Evolutionary conservation across 2,888 invertebrate species (phyloP).

Genomic region (Yponomeuta malinellus): DNA sequence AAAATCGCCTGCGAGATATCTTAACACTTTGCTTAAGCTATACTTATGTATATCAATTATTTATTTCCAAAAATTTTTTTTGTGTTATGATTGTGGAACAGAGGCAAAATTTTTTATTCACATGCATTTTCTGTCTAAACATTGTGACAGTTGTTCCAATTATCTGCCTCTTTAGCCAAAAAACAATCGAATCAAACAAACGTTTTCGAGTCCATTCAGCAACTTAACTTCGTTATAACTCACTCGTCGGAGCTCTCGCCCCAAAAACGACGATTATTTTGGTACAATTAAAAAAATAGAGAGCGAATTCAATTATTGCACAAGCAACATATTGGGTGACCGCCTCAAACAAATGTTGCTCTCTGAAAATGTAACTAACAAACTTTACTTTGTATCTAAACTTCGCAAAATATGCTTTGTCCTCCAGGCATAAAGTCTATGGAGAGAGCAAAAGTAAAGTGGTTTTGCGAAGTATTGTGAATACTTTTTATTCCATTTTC

Average conservation of each 20-base stretch:
- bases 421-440: slow-evolving; percentile 13
- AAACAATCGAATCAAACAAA: not conserved
- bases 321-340: slow-evolving; percentile 62
- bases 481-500: slow-evolving; percentile 63
- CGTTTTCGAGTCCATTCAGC: not conserved
- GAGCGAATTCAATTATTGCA: slow-evolving; percentile 62
- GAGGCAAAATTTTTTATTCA: no score
- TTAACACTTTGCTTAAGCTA: no score
- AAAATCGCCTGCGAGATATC: no score
- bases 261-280: slow-evolving; percentile 34
- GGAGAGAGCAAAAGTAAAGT: slow-evolving; percentile 19
- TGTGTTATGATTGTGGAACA: no score
- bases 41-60: no score
- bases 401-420: slow-evolving; percentile 29
- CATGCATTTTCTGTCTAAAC: not conserved
- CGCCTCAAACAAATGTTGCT: slow-evolving; percentile 72
- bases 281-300: slow-evolving; percentile 55
- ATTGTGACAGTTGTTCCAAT: not conserved
- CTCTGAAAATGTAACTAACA: slow-evolving; percentile 28
- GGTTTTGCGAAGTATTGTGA: slow-evolving; percentile 36
- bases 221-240: slow-evolving; percentile 6
- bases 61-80: no score
- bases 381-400: slow-evolving; percentile 20
- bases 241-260: slow-evolving; percentile 21
- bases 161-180: not conserved